These are phyloP conservation scores for Harpalus rufipes DNA, from an alignment of 2,888 invertebrate species.

Conservation along the genomic window DNA sequence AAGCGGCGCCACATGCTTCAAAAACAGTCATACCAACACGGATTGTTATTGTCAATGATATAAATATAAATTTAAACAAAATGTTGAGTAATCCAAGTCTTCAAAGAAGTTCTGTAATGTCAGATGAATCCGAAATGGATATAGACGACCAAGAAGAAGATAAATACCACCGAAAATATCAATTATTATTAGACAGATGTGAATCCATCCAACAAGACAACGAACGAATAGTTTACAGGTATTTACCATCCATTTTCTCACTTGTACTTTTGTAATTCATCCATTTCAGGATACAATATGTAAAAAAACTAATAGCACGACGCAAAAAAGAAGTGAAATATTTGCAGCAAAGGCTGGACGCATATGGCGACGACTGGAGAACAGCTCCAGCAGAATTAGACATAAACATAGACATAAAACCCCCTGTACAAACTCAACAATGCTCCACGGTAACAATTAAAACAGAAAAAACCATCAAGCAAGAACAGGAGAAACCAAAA, in stretches of 20 bases:
- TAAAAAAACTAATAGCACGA: slow-evolving; percentile 84
- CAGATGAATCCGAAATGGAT: slow-evolving; percentile 81
- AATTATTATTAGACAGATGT: slow-evolving; percentile 86
- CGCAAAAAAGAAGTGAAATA: slow-evolving; percentile 85
- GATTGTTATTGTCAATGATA: neutral
- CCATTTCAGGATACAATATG: slow-evolving; percentile 83
- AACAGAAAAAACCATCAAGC: slow-evolving; percentile 72
- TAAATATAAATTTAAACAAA: neutral
- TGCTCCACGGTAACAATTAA: slow-evolving; percentile 37
- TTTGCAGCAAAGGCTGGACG: slow-evolving; percentile 84
- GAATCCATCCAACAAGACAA: slow-evolving; percentile 88
- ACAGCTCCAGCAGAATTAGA: slow-evolving; percentile 81
- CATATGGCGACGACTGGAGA: slow-evolving; percentile 85
- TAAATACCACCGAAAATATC: slow-evolving; percentile 86
- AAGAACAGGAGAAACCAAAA: slow-evolving; percentile 73
- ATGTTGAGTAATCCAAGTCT: slow-evolving; percentile 48
- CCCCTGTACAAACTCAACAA: slow-evolving; percentile 70
- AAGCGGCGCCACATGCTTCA: slow-evolving; percentile 12
- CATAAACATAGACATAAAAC: slow-evolving; percentile 75
- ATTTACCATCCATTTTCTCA: slow-evolving; percentile 70
- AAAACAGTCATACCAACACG: neutral
- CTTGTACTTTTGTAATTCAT: slow-evolving; percentile 67
- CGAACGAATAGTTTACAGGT: slow-evolving; percentile 85
- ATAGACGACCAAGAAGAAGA: slow-evolving; percentile 80
- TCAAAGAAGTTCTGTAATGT: slow-evolving; percentile 75